Evolutionary conservation across 2,888 invertebrate genomes (phyloP), one percentile per base, ranked within the genome.

Genomic region (Melipona bicolor): DNA sequence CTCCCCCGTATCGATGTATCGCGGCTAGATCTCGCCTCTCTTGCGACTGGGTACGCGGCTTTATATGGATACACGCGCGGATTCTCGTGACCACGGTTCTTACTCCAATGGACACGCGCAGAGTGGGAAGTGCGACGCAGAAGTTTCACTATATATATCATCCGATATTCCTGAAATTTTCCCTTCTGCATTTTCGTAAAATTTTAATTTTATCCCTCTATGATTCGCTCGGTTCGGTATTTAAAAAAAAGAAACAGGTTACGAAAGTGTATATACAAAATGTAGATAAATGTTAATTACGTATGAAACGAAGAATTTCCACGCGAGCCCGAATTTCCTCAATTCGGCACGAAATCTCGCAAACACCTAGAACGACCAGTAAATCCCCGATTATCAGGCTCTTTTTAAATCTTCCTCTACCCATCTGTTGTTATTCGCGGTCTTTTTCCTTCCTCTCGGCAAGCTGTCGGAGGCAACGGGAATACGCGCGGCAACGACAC

Each of bases 321-420:
- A 2, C 9, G 19, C 4, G 27, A 19, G 19, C 1, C 4, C n/a
- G n/a, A n/a, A n/a, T n/a, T n/a, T n/a, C 9, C 13, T 32, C 19
- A 21, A n/a, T 27, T n/a, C 54, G 6, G 19, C 27, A 13, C 61
- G 32, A 19, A 73, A 62, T 32, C 49, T 9, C 9, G 32, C 36
- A 70, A 74, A 59, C 65, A 67, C 24, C 67, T 80, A 77, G 77
- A 84, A 84, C 62, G 76, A 11, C 56, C 64, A 74, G 79, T 79
- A 82, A 86, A 86, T 86, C 54, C 49, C 50, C 73, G 86, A 86
- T 79, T 82, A 74, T 79, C 76, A 68, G 69, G 32, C 64, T 64
- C 27, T 59, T 75, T 52, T 67, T 62, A 75, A 59, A 71, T 73
- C 56, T 69, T 56, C 32, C 32, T 54, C 64, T 61, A n/a, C n/a